Conservation (phyloP, 2,113 vertebrate species). For the Stegastes partitus region DNA sequence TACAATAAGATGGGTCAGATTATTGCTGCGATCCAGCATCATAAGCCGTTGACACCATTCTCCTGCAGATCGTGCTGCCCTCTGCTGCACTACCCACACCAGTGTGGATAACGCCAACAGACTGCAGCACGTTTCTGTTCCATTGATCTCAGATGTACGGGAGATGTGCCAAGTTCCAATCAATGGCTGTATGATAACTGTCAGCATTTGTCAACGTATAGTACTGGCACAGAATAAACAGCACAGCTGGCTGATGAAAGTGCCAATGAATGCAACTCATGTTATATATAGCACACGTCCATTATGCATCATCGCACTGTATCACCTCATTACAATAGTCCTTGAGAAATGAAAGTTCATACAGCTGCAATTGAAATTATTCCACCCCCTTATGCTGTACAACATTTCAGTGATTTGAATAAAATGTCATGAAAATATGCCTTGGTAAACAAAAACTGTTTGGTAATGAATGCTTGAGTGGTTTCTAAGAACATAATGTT, state of each 20-base stretch:
- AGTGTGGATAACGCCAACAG: constrained; percentile 20
- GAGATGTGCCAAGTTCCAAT: not conserved
- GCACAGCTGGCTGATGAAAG: constrained; percentile 19
- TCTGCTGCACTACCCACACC: constrained; percentile 35
- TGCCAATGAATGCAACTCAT: not conserved
- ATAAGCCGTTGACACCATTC: constrained; percentile 46
- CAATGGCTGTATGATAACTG: not conserved
- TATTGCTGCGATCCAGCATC: constrained; percentile 57
- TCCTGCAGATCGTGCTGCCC: constrained; percentile 56
- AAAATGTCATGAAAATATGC: not conserved
- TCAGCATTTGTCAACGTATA: not conserved
- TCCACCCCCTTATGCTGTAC: not conserved
- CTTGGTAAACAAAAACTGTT: not conserved
- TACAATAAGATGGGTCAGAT: constrained; percentile 74
- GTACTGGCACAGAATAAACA: not conserved
- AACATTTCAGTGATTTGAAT: not conserved
- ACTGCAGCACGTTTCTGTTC: not conserved
- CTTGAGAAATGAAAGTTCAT: constrained; percentile 19
- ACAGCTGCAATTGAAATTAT: not conserved
- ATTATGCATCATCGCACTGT: not conserved
- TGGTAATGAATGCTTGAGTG: not conserved
- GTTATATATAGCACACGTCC: constrained; percentile 6
- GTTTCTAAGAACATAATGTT: too few relatives aligned
- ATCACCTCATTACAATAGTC: constrained; percentile 22
- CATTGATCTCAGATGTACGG: not conserved